Evolutionary conservation across 1,140 invertebrate species (phyloP), one percentile per base, ranked within the genome.

Genomic region (Scaptodrosophila lebanonensis): DNA sequence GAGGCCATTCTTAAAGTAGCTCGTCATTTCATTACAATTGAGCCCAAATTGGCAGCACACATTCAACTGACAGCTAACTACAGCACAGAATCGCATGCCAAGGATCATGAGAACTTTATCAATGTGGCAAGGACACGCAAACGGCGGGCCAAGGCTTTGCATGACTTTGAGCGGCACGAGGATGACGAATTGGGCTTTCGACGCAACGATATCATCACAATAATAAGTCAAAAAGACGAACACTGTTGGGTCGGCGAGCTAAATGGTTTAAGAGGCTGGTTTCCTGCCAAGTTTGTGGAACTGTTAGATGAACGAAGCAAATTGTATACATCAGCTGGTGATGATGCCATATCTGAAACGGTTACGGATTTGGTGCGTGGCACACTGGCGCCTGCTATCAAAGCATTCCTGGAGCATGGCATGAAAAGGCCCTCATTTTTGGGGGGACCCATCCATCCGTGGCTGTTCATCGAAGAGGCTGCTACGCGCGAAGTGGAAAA

Each of bases 231-330:
- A 84, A 97, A 97, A 87, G 98, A 99, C 90, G 98, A 99, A 86
- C 98, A 99, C 87, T 99, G 98, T 87, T 99, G 98, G 98, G 93
- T 99, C 59, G 98, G 98, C 38, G 98, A 99, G 88, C 87, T 99
- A 1, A 99, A 99, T 91, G 98, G 98, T 1, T 87, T 98, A 22
- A 90, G 96, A 86, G 98, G 98, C 29, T 99, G 98, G 98, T 99
- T 99, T 90, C 98, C 98, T 12, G 98, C 98, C 3, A 97, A 98
- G 88, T 99, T 98, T 91, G 98, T 99, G 0, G 94, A 98, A 86
- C 88, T 99, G 43, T 89, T 99, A 13, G 98, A 99, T 88, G 98
- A 99, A 88, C 90, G 98, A 71, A 98, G 97, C 86, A 98, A 97
- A 79, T 91, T 96, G 76, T 99, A 99, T 87, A 97, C 95, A 17